Base-by-base conservation (phyloP, 2,888 invertebrate genomes). In the Epirrita christyi region DNA sequence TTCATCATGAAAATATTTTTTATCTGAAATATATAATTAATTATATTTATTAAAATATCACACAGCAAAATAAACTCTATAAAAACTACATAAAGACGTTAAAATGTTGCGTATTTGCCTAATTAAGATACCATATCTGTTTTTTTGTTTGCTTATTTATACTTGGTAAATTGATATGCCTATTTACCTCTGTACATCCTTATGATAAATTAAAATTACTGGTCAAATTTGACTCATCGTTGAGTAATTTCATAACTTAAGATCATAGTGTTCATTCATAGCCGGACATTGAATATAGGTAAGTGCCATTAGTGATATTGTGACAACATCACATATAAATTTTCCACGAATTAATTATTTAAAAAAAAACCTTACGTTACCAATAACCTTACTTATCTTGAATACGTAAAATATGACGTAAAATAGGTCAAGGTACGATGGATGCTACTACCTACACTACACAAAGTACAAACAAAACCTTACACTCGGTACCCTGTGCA, bases 171-270 rank as follows among this genome's bases (percentile, higher is more conserved):
- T 50, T 9, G 28, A 38, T 45, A 46, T 36, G 32, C 8, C 32
- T 27, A 34, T 13, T 27, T 32, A 21, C 41, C 32, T 48, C 48
- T 11, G 32, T 2, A 46, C 40, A 55, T 49, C 42, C 28, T 52
- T 27, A 38, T 46, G 37, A 60, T 57, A 63, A 58, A 67, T 62
- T 42, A 46, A 63, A 58, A 67, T 62, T 42, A 46, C 56, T 11
- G 42, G 63, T 57, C 43, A 61, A 34, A 48, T 37, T 54, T 74
- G 70, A 72, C 15, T 73, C 72, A 75, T 64, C 63, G 29, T 46
- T 32, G 45, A 56, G 13, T 14, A 14, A 40, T 14, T 40, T 32
- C 32, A 32, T 32, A 6, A 32, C 8, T 5, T 9, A 9, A 32
- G 14, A 44, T 37, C n/a, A 53, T 14, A 46, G 28, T 10, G 11